These are phyloP conservation scores for Loris lydekkerianus DNA, from an alignment of 2,797 vertebrate genomes.

Conservation along the genomic window DNA sequence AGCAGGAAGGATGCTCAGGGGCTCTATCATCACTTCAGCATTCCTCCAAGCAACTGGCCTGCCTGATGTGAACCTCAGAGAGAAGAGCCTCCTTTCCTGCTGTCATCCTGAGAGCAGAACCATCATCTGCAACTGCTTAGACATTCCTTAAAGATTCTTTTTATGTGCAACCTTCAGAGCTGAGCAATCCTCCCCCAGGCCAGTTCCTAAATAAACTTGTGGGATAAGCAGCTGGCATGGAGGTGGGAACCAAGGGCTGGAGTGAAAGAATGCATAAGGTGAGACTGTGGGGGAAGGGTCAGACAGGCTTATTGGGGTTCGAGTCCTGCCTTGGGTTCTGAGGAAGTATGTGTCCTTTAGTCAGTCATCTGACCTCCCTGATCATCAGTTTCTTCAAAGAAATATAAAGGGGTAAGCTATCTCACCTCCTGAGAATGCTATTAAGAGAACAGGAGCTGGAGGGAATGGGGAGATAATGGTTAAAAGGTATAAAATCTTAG, in stretches of 20 bases:
- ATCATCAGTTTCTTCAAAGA: not conserved
- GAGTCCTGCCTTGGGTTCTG: not conserved
- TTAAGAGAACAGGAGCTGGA: not conserved
- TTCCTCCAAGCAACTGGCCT: not conserved
- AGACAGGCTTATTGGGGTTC: not conserved
- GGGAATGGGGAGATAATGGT: not conserved
- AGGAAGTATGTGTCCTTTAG: not conserved
- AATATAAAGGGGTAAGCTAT: not conserved
- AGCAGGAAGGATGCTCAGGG: not conserved
- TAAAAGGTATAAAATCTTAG: not conserved
- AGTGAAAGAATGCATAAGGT: not conserved
- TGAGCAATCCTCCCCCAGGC: not conserved
- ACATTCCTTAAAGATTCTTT: not conserved
- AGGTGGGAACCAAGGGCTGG: not conserved
- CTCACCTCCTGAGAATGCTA: not conserved
- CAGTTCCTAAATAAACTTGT: not conserved
- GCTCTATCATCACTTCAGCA: not conserved
- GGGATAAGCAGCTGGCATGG: not conserved
- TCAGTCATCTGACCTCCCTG: not conserved
- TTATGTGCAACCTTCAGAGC: not conserved
- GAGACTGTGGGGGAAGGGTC: not conserved
- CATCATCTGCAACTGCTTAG: not conserved
- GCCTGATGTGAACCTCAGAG: not conserved
- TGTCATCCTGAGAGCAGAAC: not conserved
- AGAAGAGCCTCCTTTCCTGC: not conserved